Percentiles rank a stretch among this genome's conserved stretches.
Conservation (phyloP, 2,888 invertebrate species). For the Tryphoninae sp. region DNA sequence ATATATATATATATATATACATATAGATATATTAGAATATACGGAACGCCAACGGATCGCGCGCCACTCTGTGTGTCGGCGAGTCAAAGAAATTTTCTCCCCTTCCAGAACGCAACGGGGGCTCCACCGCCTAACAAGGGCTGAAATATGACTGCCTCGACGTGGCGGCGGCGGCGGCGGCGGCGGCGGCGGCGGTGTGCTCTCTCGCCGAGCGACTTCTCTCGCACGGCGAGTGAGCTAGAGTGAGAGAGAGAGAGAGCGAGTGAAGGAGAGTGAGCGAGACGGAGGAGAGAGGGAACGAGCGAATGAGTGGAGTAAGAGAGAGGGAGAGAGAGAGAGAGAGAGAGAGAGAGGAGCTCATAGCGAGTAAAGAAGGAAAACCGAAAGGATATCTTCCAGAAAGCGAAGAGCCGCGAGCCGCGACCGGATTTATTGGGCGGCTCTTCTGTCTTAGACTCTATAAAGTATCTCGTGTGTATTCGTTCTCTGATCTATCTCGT, state of each 20-base stretch:
- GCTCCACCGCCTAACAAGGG: constrained; percentile 79
- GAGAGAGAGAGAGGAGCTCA: constrained; percentile 43
- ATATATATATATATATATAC: constrained; percentile 12
- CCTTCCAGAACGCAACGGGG: constrained; percentile 75
- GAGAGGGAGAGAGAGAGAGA: constrained; percentile 21
- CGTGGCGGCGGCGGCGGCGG: constrained; percentile 50
- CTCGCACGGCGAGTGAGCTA: constrained; percentile 18
- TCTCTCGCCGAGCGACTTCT: constrained; percentile 51
- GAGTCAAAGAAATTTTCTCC: constrained; percentile 79
- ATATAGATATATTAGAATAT: constrained; percentile 50
- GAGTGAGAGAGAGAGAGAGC: constrained; percentile 2
- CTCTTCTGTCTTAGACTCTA: constrained; percentile 54
- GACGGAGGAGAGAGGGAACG: background rate
- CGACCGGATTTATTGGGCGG: constrained; percentile 54
- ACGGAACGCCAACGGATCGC: constrained; percentile 77
- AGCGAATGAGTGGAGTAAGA: background rate
- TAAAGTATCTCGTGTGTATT: constrained; percentile 48
- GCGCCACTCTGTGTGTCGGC: constrained; percentile 77
- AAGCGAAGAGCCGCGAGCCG: constrained; percentile 39
- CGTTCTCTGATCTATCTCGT: constrained; percentile 46
- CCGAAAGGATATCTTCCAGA: constrained; percentile 54
- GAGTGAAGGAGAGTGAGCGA: background rate
- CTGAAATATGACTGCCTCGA: constrained; percentile 77
- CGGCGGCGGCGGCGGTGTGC: constrained; percentile 43
- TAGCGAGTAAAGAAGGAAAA: constrained; percentile 42